These are phyloP conservation scores for Conus canariensis DNA, from an alignment of 2,888 invertebrate species.

Conservation along the genomic window DNA sequence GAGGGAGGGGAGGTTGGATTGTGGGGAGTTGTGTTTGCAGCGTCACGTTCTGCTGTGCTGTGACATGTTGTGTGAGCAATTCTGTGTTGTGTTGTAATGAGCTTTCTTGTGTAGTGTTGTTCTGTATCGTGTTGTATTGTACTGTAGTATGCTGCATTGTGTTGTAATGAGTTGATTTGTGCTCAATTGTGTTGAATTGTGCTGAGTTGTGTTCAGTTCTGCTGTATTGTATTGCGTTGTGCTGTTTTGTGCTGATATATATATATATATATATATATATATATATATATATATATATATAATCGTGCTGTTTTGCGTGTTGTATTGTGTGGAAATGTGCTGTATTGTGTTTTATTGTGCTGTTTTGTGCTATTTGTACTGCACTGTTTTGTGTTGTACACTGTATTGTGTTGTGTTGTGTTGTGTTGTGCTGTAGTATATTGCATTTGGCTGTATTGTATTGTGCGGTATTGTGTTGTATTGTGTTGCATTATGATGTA, in stretches of 20 bases:
- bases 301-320: too few species aligned
- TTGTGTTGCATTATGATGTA: too few species aligned
- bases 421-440: too few species aligned
- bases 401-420: neutral
- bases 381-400: too few species aligned
- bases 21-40: neutral
- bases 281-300: too few species aligned
- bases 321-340: neutral
- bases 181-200: too few species aligned
- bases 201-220: too few species aligned
- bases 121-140: neutral
- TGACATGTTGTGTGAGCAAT: neutral
- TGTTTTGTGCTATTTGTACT: neutral
- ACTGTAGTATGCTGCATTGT: neutral
- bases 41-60: neutral
- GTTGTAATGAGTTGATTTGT: neutral
- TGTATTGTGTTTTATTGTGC: neutral
- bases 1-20: too few species aligned
- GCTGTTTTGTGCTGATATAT: too few species aligned
- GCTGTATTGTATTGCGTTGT: too few species aligned
- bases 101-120: neutral
- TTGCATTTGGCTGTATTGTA: neutral
- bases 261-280: too few species aligned
- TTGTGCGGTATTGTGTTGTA: neutral
- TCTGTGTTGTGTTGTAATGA: neutral